Evolutionary conservation across 2,797 vertebrate species (phyloP).

Genomic region (Dicrostonyx torquatus): DNA sequence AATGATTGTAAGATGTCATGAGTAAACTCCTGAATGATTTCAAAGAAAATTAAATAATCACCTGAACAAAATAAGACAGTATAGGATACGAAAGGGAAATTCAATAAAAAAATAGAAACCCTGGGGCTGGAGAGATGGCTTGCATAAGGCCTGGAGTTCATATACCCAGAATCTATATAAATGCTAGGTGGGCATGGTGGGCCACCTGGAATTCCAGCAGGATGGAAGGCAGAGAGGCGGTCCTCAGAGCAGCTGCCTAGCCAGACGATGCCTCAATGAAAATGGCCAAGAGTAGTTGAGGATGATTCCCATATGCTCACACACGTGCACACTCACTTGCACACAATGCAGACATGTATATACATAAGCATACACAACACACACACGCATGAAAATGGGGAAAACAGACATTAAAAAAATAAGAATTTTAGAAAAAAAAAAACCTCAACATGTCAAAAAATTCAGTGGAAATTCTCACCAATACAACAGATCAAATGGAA

Average conservation of each 20-base stretch:
- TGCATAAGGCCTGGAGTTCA: neutral
- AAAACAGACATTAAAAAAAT: neutral
- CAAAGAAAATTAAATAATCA: neutral
- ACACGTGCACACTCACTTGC: neutral
- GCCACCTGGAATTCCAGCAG: neutral
- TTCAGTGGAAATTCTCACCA: neutral
- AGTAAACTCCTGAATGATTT: neutral
- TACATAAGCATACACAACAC: neutral
- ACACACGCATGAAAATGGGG: neutral
- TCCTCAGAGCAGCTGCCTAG: neutral
- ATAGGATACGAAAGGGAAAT: neutral
- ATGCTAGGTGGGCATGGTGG: neutral
- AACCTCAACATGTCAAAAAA: neutral
- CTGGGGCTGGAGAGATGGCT: neutral
- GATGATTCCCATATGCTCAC: neutral
- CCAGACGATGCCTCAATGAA: neutral
- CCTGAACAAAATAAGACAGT: neutral
- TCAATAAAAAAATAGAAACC: neutral
- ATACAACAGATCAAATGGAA: neutral
- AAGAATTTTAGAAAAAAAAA: neutral
- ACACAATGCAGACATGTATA: neutral
- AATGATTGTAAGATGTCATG: neutral
- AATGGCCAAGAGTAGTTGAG: neutral
- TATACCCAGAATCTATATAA: neutral
- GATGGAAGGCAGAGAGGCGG: neutral